These are phyloP conservation scores for Thecocarcelia acutangulata DNA, from an alignment of 2,888 invertebrate genomes.

Conservation along the genomic window DNA sequence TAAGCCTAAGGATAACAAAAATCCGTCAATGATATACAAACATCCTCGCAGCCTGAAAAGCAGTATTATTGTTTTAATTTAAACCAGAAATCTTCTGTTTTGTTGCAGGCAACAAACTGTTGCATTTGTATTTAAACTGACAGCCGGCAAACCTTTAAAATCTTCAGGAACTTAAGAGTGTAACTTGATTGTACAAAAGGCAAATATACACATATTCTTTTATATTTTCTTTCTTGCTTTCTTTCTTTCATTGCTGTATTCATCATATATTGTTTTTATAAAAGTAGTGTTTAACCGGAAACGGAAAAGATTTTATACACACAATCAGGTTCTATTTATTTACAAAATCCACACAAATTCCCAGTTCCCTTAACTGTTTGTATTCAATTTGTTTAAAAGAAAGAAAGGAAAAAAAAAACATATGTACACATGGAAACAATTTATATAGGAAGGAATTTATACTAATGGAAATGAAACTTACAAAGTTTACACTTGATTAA, in stretches of 20 bases:
- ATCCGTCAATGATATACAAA: too few relatives aligned
- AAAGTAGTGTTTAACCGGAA: slow-evolving; percentile 51
- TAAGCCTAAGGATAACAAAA: too few relatives aligned
- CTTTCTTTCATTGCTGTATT: not conserved
- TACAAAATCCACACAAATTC: slow-evolving; percentile 22
- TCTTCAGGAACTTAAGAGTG: not conserved
- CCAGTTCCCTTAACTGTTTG: not conserved
- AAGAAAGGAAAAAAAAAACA: not conserved
- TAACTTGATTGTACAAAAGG: not conserved
- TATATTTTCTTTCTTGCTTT: not conserved
- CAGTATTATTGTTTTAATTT: not conserved
- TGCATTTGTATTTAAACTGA: not conserved
- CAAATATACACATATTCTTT: not conserved
- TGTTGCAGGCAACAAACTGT: not conserved
- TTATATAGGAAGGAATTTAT: not conserved
- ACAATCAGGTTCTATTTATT: slow-evolving; percentile 53
- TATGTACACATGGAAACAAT: not conserved
- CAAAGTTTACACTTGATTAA: too few relatives aligned
- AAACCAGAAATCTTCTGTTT: not conserved
- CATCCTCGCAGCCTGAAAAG: too few relatives aligned
- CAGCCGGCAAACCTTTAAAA: too few relatives aligned
- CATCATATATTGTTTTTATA: slow-evolving; percentile 28
- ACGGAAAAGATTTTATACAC: slow-evolving; percentile 48
- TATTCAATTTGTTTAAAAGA: slow-evolving; percentile 3
- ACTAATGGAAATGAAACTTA: slow-evolving; percentile 17